Percentiles rank a stretch among this genome's conserved stretches.
phyloP scores from a whole-genome alignment of 1,140 invertebrate species.

The Trachymyrmex septentrionalis region DNA sequence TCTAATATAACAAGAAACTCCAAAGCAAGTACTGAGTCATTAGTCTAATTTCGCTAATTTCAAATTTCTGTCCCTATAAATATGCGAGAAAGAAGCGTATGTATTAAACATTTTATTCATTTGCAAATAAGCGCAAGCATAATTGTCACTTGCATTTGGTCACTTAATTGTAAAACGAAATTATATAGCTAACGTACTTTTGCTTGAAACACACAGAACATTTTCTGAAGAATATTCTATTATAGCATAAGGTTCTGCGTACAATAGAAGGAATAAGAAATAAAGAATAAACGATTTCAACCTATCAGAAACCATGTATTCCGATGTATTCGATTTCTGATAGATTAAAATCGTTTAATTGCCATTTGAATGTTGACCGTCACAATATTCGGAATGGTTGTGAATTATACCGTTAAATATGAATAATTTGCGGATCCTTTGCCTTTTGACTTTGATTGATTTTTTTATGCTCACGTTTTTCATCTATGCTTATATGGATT shows the following conservation, averaged over 20 bases:
- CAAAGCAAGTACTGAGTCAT: background rate
- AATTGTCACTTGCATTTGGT: background rate
- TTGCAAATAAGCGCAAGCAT: background rate
- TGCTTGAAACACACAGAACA: background rate
- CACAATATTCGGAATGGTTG: too few species aligned
- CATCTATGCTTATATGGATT: too few species aligned
- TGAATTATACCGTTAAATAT: too few species aligned
- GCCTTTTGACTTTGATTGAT: too few species aligned
- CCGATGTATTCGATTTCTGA: too few species aligned
- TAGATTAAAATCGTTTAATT: too few species aligned
- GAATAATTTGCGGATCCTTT: too few species aligned
- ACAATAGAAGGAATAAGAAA: too few species aligned
- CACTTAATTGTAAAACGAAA: background rate
- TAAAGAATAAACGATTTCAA: too few species aligned
- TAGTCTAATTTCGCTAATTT: background rate
- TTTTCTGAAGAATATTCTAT: background rate
- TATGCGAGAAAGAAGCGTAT: background rate
- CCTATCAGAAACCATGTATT: too few species aligned
- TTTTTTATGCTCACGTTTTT: too few species aligned
- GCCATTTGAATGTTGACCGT: too few species aligned
- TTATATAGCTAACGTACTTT: background rate
- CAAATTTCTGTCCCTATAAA: background rate
- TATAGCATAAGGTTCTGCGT: background rate
- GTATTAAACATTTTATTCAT: background rate
- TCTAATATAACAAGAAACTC: background rate